Conservation (phyloP, 2,797 vertebrate species). For the Gymnothorax javanicus region DNA sequence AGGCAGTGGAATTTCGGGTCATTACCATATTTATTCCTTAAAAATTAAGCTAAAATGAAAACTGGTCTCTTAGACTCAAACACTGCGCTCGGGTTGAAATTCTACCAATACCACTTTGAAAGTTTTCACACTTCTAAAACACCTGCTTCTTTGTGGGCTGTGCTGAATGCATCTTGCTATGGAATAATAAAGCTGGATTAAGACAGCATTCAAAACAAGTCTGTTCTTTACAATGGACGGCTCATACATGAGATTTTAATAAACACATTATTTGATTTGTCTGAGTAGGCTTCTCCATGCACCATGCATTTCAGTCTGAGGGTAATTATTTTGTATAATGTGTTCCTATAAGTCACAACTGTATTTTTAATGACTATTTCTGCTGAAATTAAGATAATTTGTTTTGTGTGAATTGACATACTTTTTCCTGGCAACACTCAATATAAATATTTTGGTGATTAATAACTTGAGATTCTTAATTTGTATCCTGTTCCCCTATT, state of each 20-base stretch:
- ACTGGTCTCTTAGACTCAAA: no score
- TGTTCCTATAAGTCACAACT: neutral
- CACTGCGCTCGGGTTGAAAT: no score
- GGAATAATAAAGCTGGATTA: neutral
- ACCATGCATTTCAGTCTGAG: neutral
- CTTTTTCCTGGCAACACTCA: neutral
- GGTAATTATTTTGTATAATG: neutral
- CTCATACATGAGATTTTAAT: neutral
- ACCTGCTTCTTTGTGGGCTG: no score
- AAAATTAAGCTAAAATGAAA: no score
- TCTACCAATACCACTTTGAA: no score
- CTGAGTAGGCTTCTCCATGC: neutral
- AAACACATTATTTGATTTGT: neutral
- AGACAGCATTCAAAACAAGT: no score
- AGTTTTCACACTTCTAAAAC: no score
- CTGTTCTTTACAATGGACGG: neutral
- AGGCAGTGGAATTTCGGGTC: no score
- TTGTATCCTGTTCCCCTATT: neutral
- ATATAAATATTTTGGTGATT: neutral
- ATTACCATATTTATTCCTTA: no score
- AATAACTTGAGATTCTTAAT: neutral
- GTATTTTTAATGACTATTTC: neutral
- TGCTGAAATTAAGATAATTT: constrained; percentile 4
- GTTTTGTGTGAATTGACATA: neutral
- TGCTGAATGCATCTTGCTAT: neutral